Evolutionary conservation across 2,888 invertebrate genomes (phyloP).

Genomic region (Macropis europaea): DNA sequence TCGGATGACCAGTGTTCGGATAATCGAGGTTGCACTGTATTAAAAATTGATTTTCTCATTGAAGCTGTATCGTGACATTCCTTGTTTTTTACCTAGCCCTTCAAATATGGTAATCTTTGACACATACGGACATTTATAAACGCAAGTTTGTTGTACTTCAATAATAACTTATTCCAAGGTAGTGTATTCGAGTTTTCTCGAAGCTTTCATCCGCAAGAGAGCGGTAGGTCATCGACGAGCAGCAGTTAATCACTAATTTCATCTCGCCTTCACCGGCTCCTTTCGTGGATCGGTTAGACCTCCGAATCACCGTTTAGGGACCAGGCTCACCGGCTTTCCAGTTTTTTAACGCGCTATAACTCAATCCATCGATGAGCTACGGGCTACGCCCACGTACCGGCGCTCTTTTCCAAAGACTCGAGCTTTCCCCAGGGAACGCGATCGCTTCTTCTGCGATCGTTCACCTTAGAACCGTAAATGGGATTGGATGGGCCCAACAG

Average conservation of each 20-base stretch:
- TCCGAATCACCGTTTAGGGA: conserved; percentile 19
- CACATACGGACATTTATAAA: too few species aligned
- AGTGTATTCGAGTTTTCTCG: too few species aligned
- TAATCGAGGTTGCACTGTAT: too few species aligned
- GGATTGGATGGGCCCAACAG: conserved; percentile 13
- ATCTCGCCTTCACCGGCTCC: conserved; percentile 58
- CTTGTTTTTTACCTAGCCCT: too few species aligned
- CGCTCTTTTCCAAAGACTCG: conserved; percentile 69
- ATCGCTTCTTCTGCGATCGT: conserved; percentile 27
- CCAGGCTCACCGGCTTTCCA: conserved; percentile 18
- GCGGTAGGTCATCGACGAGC: conserved; percentile 58
- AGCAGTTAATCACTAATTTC: conserved; percentile 69
- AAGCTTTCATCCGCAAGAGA: too few species aligned
- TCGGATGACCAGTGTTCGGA: too few species aligned
- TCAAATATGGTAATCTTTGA: too few species aligned
- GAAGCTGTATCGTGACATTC: too few species aligned
- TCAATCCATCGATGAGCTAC: conserved; percentile 75
- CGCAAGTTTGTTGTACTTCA: too few species aligned
- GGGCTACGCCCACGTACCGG: conserved; percentile 73
- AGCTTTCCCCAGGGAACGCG: conserved; percentile 49
- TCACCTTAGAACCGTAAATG: conserved; percentile 36
- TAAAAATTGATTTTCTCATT: too few species aligned
- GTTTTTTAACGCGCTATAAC: conserved; percentile 73
- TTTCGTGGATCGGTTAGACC: conserved; percentile 28
- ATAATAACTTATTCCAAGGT: too few species aligned